phyloP scores from a whole-genome alignment of 2,113 vertebrate species.

The Lophotis ruficrista region DNA sequence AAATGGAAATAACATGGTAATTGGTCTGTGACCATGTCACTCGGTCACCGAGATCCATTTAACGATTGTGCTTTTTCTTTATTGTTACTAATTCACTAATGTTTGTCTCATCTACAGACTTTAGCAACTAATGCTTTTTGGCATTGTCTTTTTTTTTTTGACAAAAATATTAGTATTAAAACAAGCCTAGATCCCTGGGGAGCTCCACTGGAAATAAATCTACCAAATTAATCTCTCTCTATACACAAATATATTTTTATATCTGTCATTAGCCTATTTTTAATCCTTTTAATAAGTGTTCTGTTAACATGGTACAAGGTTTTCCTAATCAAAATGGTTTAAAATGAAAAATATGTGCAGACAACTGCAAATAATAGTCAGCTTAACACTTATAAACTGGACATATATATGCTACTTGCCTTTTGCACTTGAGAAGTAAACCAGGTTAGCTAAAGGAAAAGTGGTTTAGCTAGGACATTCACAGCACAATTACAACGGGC shows the following conservation, averaged over 20 bases:
- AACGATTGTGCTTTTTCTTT: neutral
- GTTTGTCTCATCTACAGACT: neutral
- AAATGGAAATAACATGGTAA: neutral
- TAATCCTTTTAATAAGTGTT: neutral
- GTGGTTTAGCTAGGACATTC: neutral
- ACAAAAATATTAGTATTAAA: conserved; percentile 7
- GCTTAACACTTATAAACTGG: neutral
- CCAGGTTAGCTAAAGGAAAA: neutral
- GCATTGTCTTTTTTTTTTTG: neutral
- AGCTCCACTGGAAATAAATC: neutral
- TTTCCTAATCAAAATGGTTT: neutral
- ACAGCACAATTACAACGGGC: neutral
- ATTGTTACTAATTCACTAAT: neutral
- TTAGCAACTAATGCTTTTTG: neutral
- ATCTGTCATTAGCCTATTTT: neutral
- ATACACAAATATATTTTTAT: neutral
- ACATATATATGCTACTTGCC: neutral
- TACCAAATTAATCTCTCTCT: neutral
- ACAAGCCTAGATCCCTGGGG: neutral
- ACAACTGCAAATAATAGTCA: neutral
- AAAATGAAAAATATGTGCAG: neutral
- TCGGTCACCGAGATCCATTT: neutral
- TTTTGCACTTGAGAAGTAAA: neutral
- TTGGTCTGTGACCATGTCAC: neutral
- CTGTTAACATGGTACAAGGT: neutral